phyloP scores from a whole-genome alignment of 2,113 vertebrate species.

The Chaetodon trifascialis region DNA sequence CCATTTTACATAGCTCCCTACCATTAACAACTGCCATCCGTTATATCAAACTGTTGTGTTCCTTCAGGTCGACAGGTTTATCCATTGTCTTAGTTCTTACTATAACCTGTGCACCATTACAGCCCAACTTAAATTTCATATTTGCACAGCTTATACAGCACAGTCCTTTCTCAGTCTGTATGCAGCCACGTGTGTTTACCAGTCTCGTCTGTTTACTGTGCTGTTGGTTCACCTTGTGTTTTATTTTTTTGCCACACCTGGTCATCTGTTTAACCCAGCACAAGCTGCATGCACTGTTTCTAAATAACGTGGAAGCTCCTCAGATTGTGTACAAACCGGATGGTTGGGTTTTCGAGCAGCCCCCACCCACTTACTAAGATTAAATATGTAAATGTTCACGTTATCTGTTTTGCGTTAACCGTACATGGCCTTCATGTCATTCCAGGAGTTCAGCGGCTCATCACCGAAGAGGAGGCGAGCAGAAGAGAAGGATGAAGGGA shows the following conservation, averaged over 20 bases:
- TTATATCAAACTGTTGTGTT: not conserved
- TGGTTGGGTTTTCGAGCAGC: not conserved
- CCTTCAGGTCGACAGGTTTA: not conserved
- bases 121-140: not conserved
- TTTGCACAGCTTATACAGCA: conserved; percentile 6
- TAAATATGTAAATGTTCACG: not conserved
- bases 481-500: conserved; percentile 98
- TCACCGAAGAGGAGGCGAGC: conserved; percentile 97
- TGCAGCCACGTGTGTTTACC: not conserved
- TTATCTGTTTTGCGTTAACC: not conserved
- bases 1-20: not conserved
- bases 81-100: not conserved
- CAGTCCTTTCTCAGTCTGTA: not conserved
- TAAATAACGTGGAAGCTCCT: not conserved
- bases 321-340: not conserved
- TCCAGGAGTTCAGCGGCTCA: conserved; percentile 94
- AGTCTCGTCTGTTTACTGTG: not conserved
- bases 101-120: not conserved
- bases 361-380: not conserved
- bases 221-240: not conserved
- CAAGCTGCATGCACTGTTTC: not conserved
- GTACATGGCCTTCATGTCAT: not conserved
- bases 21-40: not conserved
- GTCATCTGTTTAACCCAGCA: too few relatives aligned
- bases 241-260: not conserved